Evolutionary conservation across 92 coral and sea anemone genomes (phyloP), one percentile per base, ranked within the genome.

Genomic region (Porites lobata): DNA sequence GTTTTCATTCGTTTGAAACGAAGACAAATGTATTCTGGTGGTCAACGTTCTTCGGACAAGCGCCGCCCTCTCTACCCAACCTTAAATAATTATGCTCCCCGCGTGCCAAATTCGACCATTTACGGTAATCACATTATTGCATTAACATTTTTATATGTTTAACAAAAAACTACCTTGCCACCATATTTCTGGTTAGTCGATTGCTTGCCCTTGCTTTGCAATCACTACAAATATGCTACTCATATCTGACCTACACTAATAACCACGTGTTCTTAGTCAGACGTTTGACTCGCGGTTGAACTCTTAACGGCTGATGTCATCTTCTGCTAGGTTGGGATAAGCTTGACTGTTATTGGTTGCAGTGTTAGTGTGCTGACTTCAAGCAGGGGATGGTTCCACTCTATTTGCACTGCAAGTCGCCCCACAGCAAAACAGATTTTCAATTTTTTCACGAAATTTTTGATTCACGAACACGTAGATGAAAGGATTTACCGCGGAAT

Each of bases 401-500:
- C 65, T 59, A 63, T 76, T 89, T 14, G 15, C 13, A 10, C 22
- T 76, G 20, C 88, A 56, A 19, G 69, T 59, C 50, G 43, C 47
- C 24, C 66, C 80, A 38, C 89, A 83, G 72, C 78, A 78, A 19
- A 90, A 5, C 57, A 92, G 62, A 15, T 18, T 79, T 3, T 69
- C 66, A 51, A 93, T 57, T 26, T 78, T 86, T 5, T 88, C 54
- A 21, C 91, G 83, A 57, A 93, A 93, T 32, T 79, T 75, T 54
- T 92, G 77, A 38, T 79, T 86, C 68, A 84, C 89, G 53, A 92
- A 92, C 1, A 86, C 91, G 81, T 92, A 92, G 58, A 92, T 74
- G 71, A 92, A 92, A 53, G 95, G 95, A 53, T 92, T 92, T 67
- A 86, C 90, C 10, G 95, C 80, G 50, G 95, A 92, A 65, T 92